These are phyloP conservation scores for Condylura cristata DNA, from an alignment of 2,113 vertebrate genomes.

Conservation along the genomic window DNA sequence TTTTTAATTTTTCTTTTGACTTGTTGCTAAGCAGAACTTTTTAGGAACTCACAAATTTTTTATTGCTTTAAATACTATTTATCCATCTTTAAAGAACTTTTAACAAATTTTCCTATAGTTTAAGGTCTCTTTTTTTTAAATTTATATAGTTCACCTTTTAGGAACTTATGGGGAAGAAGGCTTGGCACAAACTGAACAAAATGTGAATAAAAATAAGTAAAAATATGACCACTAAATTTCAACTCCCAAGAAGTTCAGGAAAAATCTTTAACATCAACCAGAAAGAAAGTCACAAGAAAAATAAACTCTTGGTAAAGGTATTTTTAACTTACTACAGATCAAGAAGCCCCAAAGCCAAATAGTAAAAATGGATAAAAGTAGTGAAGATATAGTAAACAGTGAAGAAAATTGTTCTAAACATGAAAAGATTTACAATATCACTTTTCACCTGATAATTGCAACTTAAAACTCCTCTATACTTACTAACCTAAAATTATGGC, in stretches of 20 bases:
- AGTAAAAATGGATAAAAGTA: not conserved
- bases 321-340: not conserved
- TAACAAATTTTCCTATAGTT: not conserved
- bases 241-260: not conserved
- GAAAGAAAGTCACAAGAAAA: not conserved
- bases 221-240: not conserved
- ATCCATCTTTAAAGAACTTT: not conserved
- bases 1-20: not conserved
- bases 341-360: not conserved
- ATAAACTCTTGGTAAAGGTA: not conserved
- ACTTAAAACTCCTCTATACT: not conserved
- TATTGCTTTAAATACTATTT: not conserved
- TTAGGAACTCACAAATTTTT: not conserved
- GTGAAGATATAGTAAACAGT: not conserved
- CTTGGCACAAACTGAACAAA: not conserved
- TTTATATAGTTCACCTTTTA: not conserved
- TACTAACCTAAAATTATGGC: not conserved
- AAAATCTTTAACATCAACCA: not conserved
- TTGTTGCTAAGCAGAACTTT: not conserved
- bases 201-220: not conserved
- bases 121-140: not conserved
- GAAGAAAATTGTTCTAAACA: conserved; percentile 9
- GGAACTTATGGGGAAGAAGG: not conserved
- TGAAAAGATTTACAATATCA: not conserved
- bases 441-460: not conserved